Evolutionary conservation across 2,888 invertebrate species (phyloP).

Genomic region (Pandemis heparana): DNA sequence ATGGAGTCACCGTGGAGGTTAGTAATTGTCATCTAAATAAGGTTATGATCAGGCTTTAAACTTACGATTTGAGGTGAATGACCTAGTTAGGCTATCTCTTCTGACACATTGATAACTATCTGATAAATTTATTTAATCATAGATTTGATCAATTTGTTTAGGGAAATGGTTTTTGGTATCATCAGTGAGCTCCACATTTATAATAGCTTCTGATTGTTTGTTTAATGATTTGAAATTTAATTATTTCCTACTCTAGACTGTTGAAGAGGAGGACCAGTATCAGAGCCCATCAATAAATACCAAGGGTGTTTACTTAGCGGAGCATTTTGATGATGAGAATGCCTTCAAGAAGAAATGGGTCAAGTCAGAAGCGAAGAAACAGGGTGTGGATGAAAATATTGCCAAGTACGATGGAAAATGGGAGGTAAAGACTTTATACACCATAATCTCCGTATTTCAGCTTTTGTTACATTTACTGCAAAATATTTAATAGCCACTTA

Average conservation of each 20-base stretch:
- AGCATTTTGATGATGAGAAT: conserved; percentile 93
- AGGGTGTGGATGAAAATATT: conserved; percentile 93
- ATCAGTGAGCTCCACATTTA: background rate
- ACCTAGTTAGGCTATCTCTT: conserved; percentile 53
- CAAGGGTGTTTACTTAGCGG: conserved; percentile 90
- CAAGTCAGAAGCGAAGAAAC: conserved; percentile 96
- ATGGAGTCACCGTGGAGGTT: conserved; percentile 77
- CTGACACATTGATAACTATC: conserved; percentile 13
- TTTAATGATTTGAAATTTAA: background rate
- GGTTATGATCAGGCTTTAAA: conserved; percentile 31
- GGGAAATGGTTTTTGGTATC: background rate
- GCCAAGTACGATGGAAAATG: conserved; percentile 97
- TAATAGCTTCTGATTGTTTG: background rate
- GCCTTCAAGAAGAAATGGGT: conserved; percentile 93
- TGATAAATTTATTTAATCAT: conserved; percentile 30
- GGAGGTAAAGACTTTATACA: conserved; percentile 74
- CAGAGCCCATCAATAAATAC: conserved; percentile 89
- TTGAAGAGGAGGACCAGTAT: conserved; percentile 85
- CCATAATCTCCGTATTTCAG: no score
- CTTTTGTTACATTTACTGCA: no score
- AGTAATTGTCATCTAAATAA: conserved; percentile 51
- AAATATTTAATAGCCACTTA: no score
- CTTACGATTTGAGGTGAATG: conserved; percentile 46
- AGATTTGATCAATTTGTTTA: background rate
- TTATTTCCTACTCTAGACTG: conserved; percentile 49